Base-by-base conservation (phyloP, 2,888 invertebrate genomes). In the Caradrina clavipalpis region DNA sequence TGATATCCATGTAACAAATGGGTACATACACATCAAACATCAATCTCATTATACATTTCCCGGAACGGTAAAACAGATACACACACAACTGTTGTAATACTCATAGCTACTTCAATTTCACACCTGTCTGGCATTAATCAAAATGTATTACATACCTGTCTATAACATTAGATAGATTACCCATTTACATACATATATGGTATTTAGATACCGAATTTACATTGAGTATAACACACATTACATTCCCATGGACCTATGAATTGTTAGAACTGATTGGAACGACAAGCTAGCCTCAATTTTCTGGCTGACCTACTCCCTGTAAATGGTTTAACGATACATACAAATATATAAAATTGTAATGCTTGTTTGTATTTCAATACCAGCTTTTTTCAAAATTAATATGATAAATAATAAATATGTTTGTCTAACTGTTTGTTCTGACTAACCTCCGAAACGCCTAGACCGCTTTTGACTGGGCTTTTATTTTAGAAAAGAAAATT, bases 101-200 rank as follows among this genome's bases (percentile, higher is more conserved):
- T 72, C 66, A 76, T 68, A 76, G 78, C 76, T 78, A 82, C 82
- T 86, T 83, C 86, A 87, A 87, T 87, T 87, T 87, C 86, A 87
- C 87, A 87, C 83, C 82, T 73, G 80, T 81, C 82, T 67, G 78
- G 79, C 84, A 87, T 81, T 83, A 86, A 87, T 87, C 85, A 83
- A 76, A 82, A 82, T 81, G 80, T 83, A 75, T 81, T 73, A 80
- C 78, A 75, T 75, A 78, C 73, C 73, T 59, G 62, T 74, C 78
- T 77, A 80, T 80, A 73, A 51, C 54, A 73, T 75, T 73, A 69
- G 55, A 71, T 80, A 54, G 71, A 78, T 71, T 59, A 69, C 75
- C 57, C 39, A 80, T 73, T 80, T 68, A 67, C 66, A 77, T 64
- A 67, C 8, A 35, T 62, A 74, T 74, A 69, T 68, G 49, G 55